phyloP scores from a whole-genome alignment of 2,888 invertebrate genomes.

The Apeira syringaria region DNA sequence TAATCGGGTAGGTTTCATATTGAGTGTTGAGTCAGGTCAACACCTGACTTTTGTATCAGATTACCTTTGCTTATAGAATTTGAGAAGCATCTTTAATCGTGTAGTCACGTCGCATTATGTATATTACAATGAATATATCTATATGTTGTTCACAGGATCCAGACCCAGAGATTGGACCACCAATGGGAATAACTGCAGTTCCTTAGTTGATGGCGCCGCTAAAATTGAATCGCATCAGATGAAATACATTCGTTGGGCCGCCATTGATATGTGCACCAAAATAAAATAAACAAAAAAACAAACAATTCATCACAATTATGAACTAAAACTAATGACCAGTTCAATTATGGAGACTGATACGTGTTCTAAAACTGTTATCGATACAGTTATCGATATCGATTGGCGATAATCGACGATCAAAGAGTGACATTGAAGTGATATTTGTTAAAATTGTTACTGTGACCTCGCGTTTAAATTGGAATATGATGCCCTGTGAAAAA shows the following conservation, averaged over 20 bases:
- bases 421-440: constrained; percentile 49
- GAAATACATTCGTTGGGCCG: background rate
- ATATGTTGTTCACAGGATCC: constrained; percentile 27
- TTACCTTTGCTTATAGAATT: constrained; percentile 8
- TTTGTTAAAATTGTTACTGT: constrained; percentile 43
- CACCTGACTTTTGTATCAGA: background rate
- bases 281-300: constrained; percentile 32
- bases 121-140: background rate
- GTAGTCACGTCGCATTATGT: constrained; percentile 10
- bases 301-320: constrained; percentile 48
- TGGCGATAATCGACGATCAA: constrained; percentile 45
- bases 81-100: constrained; percentile 7
- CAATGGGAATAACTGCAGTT: constrained; percentile 11
- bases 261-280: constrained; percentile 6
- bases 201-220: constrained; percentile 9
- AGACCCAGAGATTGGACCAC: constrained; percentile 17
- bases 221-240: too few species aligned
- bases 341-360: constrained; percentile 49
- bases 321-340: constrained; percentile 45
- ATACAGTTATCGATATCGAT: too few species aligned
- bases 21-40: constrained; percentile 13
- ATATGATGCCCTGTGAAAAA: constrained; percentile 28
- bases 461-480: constrained; percentile 49
- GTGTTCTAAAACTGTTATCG: constrained; percentile 51
- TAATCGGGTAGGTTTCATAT: constrained; percentile 14